These are phyloP conservation scores for Channa maculata DNA, from an alignment of 2,113 vertebrate genomes.

Conservation along the genomic window DNA sequence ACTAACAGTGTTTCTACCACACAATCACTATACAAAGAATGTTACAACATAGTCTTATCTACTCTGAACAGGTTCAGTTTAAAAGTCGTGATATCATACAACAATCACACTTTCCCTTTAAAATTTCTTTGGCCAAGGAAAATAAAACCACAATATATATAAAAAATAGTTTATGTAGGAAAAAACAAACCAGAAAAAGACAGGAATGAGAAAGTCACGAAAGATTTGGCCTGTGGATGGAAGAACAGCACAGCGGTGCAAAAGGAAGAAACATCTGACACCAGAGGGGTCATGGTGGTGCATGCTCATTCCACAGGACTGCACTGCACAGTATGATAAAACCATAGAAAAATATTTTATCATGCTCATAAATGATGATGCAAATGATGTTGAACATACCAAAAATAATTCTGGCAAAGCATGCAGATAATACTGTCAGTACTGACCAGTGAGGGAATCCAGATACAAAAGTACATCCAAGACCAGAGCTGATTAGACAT, in stretches of 20 bases:
- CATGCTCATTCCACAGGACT: conserved; percentile 69
- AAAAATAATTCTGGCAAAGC: conserved; percentile 46
- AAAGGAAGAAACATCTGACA: conserved; percentile 46
- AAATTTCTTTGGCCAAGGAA: conserved; percentile 78
- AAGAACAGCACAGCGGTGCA: conserved; percentile 57
- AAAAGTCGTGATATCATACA: conserved; percentile 48
- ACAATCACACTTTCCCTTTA: conserved; percentile 73
- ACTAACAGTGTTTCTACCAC: conserved; percentile 69
- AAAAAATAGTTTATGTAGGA: conserved; percentile 6
- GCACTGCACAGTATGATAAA: conserved; percentile 62
- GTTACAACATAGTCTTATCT: conserved; percentile 62
- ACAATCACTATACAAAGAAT: conserved; percentile 66
- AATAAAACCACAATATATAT: conserved; percentile 49
- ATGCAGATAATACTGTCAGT: conserved; percentile 54
- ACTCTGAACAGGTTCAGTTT: conserved; percentile 52
- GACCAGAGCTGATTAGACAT: too few relatives aligned
- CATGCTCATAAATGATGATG: conserved; percentile 57
- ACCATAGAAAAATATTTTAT: conserved; percentile 47
- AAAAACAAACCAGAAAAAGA: not conserved
- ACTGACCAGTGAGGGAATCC: conserved; percentile 11
- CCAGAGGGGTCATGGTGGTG: conserved; percentile 49
- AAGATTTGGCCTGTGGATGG: conserved; percentile 31
- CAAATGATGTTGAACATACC: conserved; percentile 48
- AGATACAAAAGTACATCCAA: not conserved
- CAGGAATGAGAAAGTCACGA: conserved; percentile 16